Base-by-base conservation (phyloP, 2,797 vertebrate genomes). In the Acanthurus tractus region DNA sequence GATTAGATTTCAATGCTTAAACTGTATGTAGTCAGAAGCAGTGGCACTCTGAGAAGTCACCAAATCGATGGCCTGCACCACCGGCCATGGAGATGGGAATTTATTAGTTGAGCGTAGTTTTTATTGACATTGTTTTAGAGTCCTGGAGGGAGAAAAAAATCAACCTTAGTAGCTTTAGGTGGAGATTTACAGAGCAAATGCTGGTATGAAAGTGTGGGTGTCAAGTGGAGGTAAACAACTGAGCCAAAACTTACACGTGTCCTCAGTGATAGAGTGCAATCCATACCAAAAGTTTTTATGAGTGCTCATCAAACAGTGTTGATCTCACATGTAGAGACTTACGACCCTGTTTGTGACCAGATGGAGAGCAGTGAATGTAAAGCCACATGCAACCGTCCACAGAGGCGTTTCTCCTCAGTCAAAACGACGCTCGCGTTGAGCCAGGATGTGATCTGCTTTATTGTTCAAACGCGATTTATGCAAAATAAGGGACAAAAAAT, bases 1-100 rank as follows among this genome's bases (percentile, higher is more conserved):
- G 85, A 89, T 88, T 92, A 70, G 72, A 88, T 88, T 90, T 86
- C 81, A 76, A n/a, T 67, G 68, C 73, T 81, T 82, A 76, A 58
- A 78, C 49, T 70, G 77, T 64, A 72, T 42, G 64, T 46, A 61
- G 78, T 78, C 70, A 83, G 68, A 79, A 81, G 44, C 70, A 18
- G 72, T 6, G 62, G 70, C 78, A 65, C 61, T 72, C 77, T 66
- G 49, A 77, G 58, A 59, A 78, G 69, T 55, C 62, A 38, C 62
- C 62, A 45, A 81, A 84, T 78, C 50, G 20, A 67, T 81, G 71
- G 73, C 70, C 61, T 49, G 46, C 70, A 20, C 49, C 36, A n/a
- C 65, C 42, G 57, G 67, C 52, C 54, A 64, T 58, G 63, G 9
- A 56, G 42, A 68, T 44, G 55, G 57, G 18, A 74, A 49, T 76